A percentile compares a stretch with the other conserved stretches of the same genome.
Conservation (phyloP, 2,797 vertebrate species). For the Notoglanidium macrostoma region DNA sequence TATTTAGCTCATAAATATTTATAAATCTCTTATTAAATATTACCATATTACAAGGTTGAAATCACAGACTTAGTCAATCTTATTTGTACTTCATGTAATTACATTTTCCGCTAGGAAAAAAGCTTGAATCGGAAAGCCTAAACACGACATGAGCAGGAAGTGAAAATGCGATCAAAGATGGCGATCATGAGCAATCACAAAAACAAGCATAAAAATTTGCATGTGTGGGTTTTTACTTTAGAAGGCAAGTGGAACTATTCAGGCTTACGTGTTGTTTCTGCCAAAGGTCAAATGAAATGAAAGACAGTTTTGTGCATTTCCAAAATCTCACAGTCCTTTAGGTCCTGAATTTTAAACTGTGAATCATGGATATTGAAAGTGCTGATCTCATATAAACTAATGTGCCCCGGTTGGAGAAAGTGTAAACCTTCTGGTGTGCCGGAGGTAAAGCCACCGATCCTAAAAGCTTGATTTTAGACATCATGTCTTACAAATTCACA, state of each 20-base stretch:
- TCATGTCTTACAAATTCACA: neutral
- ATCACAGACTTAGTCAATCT: neutral
- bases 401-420: neutral
- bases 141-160: neutral
- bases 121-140: neutral
- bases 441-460: neutral
- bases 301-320: neutral
- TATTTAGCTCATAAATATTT: neutral
- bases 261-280: neutral
- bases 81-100: neutral
- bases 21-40: no score
- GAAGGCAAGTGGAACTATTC: neutral
- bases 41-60: neutral
- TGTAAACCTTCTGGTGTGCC: neutral
- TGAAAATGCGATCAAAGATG: constrained; percentile 1
- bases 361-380: neutral
- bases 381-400: neutral
- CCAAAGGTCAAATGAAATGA: neutral
- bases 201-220: neutral
- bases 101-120: neutral
- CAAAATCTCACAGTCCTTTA: constrained; percentile 9
- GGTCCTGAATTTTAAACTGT: neutral
- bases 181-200: neutral
- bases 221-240: neutral
- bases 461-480: neutral